These are phyloP conservation scores for Drosophila nasuta DNA, from an alignment of 1,140 invertebrate species.

Conservation along the genomic window DNA sequence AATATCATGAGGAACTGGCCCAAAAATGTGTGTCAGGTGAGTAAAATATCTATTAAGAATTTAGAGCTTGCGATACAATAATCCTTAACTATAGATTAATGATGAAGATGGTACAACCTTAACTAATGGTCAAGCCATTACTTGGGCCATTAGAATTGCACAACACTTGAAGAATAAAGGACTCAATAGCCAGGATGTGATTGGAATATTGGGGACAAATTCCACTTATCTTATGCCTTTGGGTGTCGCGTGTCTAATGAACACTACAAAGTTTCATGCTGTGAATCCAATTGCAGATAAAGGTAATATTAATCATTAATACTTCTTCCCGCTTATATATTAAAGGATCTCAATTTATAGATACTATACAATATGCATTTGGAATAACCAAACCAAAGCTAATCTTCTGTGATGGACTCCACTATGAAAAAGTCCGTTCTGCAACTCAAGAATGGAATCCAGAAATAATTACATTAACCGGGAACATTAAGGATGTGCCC, in stretches of 20 bases:
- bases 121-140: slow-evolving; percentile 19
- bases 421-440: slow-evolving; percentile 63
- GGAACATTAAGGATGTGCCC: slow-evolving; percentile 54
- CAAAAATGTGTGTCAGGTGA: slow-evolving; percentile 29
- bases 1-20: slow-evolving; percentile 3
- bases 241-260: slow-evolving; percentile 26
- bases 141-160: slow-evolving; percentile 25
- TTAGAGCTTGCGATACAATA: background rate
- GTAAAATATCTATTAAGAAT: background rate
- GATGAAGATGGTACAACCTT: slow-evolving; percentile 6
- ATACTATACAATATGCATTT: slow-evolving; percentile 58
- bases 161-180: slow-evolving; percentile 5
- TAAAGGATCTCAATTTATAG: slow-evolving; percentile 10
- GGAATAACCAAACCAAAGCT: slow-evolving; percentile 63
- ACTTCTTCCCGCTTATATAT: background rate
- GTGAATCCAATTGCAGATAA: slow-evolving; percentile 25
- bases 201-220: slow-evolving; percentile 25
- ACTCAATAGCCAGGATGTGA: background rate
- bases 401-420: slow-evolving; percentile 70
- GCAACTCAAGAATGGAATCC: slow-evolving; percentile 61
- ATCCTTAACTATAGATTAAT: slow-evolving; percentile 8
- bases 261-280: slow-evolving; percentile 33
- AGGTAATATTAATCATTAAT: background rate
- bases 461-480: slow-evolving; percentile 61
- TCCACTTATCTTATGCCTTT: slow-evolving; percentile 30